Conservation (phyloP, 2,797 vertebrate species). For the Hippoglossus hippoglossus region DNA sequence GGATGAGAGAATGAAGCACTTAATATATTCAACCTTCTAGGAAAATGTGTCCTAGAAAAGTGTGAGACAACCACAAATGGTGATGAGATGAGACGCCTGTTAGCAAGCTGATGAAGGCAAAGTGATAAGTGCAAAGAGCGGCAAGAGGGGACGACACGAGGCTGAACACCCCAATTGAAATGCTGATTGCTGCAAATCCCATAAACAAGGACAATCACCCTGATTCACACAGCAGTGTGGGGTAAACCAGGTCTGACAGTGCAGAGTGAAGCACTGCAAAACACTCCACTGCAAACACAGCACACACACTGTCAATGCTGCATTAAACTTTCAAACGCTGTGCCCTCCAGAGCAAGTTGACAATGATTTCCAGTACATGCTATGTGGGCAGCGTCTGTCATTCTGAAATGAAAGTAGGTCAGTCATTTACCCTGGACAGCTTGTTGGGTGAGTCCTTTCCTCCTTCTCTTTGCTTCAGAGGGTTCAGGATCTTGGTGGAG, state of each 20-base stretch:
- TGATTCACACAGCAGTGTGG: constrained; percentile 40
- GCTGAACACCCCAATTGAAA: constrained; percentile 36
- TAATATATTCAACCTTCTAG: constrained; percentile 73
- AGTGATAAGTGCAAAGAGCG: constrained; percentile 39
- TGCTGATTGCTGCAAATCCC: constrained; percentile 50
- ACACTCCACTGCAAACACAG: constrained; percentile 1
- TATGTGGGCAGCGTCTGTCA: constrained; percentile 10
- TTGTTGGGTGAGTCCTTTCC: constrained; percentile 94
- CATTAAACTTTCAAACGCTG: constrained; percentile 12
- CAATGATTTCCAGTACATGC: constrained; percentile 24
- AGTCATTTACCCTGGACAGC: constrained; percentile 90
- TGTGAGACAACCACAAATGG: constrained; percentile 42
- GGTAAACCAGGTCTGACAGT: constrained; percentile 56
- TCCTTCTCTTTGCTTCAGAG: constrained; percentile 92
- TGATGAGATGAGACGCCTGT: constrained; percentile 53
- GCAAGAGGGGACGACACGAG: constrained; percentile 27
- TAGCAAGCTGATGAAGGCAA: constrained; percentile 62
- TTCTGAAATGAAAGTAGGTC: constrained; percentile 18
- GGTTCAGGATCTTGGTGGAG: constrained; percentile 92
- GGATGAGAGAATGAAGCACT: constrained; percentile 33
- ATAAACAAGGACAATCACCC: constrained; percentile 64
- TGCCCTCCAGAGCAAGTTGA: constrained; percentile 13
- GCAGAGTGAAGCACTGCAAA: background rate
- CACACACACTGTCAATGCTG: background rate
- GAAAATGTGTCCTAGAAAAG: constrained; percentile 69